phyloP scores from a whole-genome alignment of 2,113 vertebrate species.

The Mormyrus iriodes region DNA sequence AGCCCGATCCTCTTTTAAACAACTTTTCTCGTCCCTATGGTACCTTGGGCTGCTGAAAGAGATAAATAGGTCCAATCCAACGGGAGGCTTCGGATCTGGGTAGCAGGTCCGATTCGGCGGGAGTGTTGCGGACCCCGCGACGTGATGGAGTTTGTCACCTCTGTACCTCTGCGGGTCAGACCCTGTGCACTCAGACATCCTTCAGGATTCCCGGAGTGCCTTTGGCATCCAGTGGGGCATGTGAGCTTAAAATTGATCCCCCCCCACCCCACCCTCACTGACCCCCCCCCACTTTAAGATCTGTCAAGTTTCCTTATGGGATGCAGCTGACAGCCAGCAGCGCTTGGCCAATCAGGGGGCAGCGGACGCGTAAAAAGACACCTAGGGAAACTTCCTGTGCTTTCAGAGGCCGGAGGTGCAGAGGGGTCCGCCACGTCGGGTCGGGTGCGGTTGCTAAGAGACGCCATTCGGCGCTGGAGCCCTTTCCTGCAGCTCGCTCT shows the following conservation, averaged over 20 bases:
- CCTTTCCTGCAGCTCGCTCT: conserved; percentile 50
- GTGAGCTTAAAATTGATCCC: conserved; percentile 95
- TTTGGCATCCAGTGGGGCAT: conserved; percentile 94
- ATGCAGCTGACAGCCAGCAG: conserved; percentile 76
- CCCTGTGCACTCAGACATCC: conserved; percentile 90
- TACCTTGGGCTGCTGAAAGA: conserved; percentile 85
- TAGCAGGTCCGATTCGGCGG: conserved; percentile 84
- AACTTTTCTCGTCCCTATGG: conserved; percentile 77
- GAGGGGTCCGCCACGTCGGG: conserved; percentile 49
- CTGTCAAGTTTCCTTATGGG: conserved; percentile 90
- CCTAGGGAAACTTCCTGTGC: conserved; percentile 65
- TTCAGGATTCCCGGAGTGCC: conserved; percentile 89
- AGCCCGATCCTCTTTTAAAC: conserved; percentile 68
- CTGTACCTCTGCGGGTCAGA: conserved; percentile 95
- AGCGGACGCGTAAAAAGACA: conserved; percentile 67
- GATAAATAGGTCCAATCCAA: conserved; percentile 94
- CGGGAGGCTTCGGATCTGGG: conserved; percentile 68
- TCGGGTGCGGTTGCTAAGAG: conserved; percentile 67
- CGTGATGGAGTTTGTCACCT: conserved; percentile 99
- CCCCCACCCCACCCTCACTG: conserved; percentile 39
- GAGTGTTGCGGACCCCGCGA: conserved; percentile 71
- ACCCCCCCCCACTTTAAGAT: conserved; percentile 58
- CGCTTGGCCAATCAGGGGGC: conserved; percentile 73
- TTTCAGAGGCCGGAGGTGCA: conserved; percentile 51
- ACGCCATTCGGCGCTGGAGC: conserved; percentile 52